Conservation (phyloP, 2,888 invertebrate genomes). For the Meghimatium bilineatum region DNA sequence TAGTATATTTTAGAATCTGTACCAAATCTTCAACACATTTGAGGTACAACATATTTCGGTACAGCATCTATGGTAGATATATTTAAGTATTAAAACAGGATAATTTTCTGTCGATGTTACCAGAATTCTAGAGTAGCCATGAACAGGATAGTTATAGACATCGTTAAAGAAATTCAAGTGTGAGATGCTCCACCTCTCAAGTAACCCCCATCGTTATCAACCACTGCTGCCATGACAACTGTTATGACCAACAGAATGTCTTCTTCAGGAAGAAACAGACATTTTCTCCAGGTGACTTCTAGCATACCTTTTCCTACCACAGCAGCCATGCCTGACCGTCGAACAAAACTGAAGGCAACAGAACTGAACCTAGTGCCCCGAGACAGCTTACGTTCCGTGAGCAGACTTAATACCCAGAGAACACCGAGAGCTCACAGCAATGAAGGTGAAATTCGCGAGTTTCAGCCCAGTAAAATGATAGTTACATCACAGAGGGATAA, state of each 20-base stretch:
- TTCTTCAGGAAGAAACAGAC: neutral
- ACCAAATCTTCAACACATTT: no score
- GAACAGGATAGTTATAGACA: neutral
- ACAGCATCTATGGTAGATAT: no score
- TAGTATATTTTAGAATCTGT: no score
- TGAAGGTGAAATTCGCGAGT: neutral
- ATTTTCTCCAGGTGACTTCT: neutral
- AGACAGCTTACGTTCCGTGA: neutral
- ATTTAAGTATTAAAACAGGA: no score
- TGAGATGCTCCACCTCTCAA: neutral
- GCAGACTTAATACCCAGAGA: neutral
- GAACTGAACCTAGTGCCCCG: neutral
- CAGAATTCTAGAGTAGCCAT: neutral
- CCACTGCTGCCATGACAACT: slow-evolving; percentile 10
- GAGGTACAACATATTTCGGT: no score
- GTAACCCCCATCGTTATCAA: neutral
- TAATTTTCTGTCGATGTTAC: neutral
- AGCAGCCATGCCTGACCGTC: slow-evolving; percentile 18
- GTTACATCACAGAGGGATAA: neutral
- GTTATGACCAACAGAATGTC: neutral
- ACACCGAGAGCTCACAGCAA: neutral
- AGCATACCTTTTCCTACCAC: slow-evolving; percentile 30
- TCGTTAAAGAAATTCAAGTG: neutral
- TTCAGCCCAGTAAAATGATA: neutral
- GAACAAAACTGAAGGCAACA: neutral